Evolutionary conservation across 92 coral and sea anemone genomes (phyloP), one percentile per base, ranked within the genome.

Genomic region (Zoanthus solanderi): DNA sequence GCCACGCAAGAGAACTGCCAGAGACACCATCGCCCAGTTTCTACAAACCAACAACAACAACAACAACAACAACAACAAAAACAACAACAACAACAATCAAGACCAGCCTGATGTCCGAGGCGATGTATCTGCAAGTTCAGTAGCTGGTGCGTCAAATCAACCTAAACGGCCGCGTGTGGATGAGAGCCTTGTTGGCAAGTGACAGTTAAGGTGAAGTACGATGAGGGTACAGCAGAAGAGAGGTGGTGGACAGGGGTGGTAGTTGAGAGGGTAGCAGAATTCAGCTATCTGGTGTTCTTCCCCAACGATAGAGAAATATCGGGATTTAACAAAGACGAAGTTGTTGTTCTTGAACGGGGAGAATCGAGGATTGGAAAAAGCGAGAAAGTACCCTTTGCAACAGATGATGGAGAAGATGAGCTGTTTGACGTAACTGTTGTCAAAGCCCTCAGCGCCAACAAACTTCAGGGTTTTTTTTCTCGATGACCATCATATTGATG

Each of bases 121-220:
- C 23, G 23, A 23, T 23, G 23, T 34, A 34, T 34, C 42, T 34
- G 74, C 78, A 75, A 48, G 54, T 75, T n/a, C 79, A 44, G 58
- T 47, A 74, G 57, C 57, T 74, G 32, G 58, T 74, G 56, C 78
- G 78, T 74, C 58, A 74, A 74, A 56, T 74, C 78, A 74, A 74
- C 58, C 78, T 74, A 74, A 74, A 74, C 78, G 78, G 78, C 56
- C 57, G 78, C 78, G 78, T 42, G 78, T 74, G 78, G 78, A 74
- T 74, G 78, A 74, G 78, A 46, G 78, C 23, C 23, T 23, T 23
- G 23, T 23, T 23, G 23, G 23, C 23, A 23, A 23, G 23, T 23
- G 23, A 45, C 78, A 45, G 56, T 74, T 74, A 74, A 74, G 78
- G 78, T 74, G 78, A 74, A 74, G 23, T 74, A 74, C 78, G 78